A percentile compares a stretch with the other conserved stretches of the same genome.
These are phyloP conservation scores for Phengaris alcon DNA, from an alignment of 2,888 invertebrate species.

Conservation along the genomic window DNA sequence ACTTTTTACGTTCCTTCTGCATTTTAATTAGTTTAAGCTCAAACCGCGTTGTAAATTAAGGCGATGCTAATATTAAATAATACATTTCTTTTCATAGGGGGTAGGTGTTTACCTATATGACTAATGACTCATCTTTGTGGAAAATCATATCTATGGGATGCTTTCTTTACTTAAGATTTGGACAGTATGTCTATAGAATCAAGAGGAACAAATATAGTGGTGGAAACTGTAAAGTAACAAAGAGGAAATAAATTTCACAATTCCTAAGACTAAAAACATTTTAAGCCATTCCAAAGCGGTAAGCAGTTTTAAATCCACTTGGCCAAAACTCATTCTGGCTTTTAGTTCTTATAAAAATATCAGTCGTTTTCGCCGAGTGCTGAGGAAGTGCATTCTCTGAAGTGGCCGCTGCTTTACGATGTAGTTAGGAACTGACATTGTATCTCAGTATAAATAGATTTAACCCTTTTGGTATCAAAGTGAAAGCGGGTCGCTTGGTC, in stretches of 20 bases:
- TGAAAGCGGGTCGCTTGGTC: constrained; percentile 6
- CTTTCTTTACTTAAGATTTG: too few relatives aligned
- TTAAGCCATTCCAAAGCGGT: neutral
- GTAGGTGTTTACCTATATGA: too few relatives aligned
- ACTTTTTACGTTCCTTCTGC: neutral
- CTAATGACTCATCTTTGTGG: too few relatives aligned
- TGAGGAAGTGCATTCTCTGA: constrained; percentile 8
- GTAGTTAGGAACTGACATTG: neutral
- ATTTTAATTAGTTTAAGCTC: neutral
- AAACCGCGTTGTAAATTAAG: neutral
- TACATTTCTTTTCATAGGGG: too few relatives aligned
- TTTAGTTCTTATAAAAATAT: constrained; percentile 25
- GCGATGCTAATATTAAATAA: neutral
- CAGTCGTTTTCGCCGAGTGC: constrained; percentile 2
- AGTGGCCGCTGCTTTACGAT: neutral
- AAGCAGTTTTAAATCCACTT: constrained; percentile 8
- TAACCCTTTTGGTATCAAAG: constrained; percentile 17
- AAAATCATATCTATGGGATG: too few relatives aligned
- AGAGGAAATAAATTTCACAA: neutral
- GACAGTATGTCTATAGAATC: too few relatives aligned
- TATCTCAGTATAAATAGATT: neutral
- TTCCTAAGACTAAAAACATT: neutral
- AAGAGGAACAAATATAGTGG: too few relatives aligned
- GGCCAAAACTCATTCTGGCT: constrained; percentile 16
- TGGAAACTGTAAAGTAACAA: too few relatives aligned